These are phyloP conservation scores for Drosophila rhopaloa DNA, from an alignment of 1,140 invertebrate species.

Conservation along the genomic window DNA sequence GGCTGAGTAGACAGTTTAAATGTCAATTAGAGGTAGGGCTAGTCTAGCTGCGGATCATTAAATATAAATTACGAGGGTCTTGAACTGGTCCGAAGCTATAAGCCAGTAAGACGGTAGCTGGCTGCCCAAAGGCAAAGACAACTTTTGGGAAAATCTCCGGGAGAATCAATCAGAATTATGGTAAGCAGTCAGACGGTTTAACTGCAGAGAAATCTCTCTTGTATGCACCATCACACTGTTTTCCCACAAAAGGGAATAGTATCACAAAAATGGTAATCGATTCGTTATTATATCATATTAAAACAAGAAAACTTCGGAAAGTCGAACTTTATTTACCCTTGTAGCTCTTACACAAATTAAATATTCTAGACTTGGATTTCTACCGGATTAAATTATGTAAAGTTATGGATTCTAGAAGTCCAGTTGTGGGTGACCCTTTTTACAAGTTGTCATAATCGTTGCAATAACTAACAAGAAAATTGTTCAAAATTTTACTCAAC, in stretches of 20 bases:
- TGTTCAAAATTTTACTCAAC: too few relatives aligned
- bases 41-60: constrained; percentile 65
- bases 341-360: too few relatives aligned
- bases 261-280: not conserved
- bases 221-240: not conserved
- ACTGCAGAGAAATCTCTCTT: constrained; percentile 5
- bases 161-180: constrained; percentile 50
- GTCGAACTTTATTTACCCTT: too few relatives aligned
- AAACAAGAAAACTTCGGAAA: too few relatives aligned
- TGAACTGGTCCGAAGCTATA: constrained; percentile 31
- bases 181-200: constrained; percentile 10
- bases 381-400: too few relatives aligned
- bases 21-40: constrained; percentile 68
- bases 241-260: not conserved
- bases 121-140: constrained; percentile 27
- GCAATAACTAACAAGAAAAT: too few relatives aligned
- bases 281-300: too few relatives aligned
- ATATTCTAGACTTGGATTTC: too few relatives aligned
- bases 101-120: constrained; percentile 37
- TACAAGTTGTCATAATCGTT: too few relatives aligned
- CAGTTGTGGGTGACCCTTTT: too few relatives aligned
- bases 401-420: too few relatives aligned
- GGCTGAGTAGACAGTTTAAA: constrained; percentile 73
- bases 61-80: constrained; percentile 79
- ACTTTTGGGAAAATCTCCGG: constrained; percentile 21